Evolutionary conservation across 2,797 vertebrate genomes (phyloP), one percentile per base, ranked within the genome.

Genomic region (Chaetodon trifasciatus): DNA sequence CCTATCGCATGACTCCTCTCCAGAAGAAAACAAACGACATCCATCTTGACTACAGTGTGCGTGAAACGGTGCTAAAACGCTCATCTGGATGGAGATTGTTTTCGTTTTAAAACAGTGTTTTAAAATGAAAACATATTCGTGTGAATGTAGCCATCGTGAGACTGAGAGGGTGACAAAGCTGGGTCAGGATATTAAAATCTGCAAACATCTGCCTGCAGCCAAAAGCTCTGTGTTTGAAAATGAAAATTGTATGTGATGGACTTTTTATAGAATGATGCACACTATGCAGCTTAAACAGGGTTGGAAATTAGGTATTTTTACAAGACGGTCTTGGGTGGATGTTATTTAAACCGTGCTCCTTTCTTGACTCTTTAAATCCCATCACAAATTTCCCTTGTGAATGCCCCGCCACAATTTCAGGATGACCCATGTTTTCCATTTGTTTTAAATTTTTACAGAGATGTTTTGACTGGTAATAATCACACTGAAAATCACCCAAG

Each of bases 401-500:
- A 75, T 68, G 17, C 70, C 65, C 63, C 21, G 17, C 52, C 79
- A 40, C 58, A 7, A 15, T 70, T 84, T 37, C 40, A 56, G 23
- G 72, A 49, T 66, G 63, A 70, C n/a, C 70, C 46, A 7, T 81
- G 76, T 85, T 89, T 86, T 87, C 67, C 47, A 77, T 81, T 92
- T 77, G 67, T 78, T 82, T 67, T 8, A 39, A 52, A 57, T 74
- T 82, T 84, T 82, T 50, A 63, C 50, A 78, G 61, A 46, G 53
- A 70, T 76, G 69, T 85, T 88, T 83, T 87, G 82, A 87, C 85
- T 90, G 68, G 76, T 89, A 82, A 82, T 88, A 88, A 74, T 83
- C 76, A 63, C 70, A 50, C 71, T 77, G 58, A 83, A 76, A 80
- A 81, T 82, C 65, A 72, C 62, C 46, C 15, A 39, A 78, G 67